phyloP scores from a whole-genome alignment of 2,113 vertebrate genomes.

The Pleuronectes platessa region DNA sequence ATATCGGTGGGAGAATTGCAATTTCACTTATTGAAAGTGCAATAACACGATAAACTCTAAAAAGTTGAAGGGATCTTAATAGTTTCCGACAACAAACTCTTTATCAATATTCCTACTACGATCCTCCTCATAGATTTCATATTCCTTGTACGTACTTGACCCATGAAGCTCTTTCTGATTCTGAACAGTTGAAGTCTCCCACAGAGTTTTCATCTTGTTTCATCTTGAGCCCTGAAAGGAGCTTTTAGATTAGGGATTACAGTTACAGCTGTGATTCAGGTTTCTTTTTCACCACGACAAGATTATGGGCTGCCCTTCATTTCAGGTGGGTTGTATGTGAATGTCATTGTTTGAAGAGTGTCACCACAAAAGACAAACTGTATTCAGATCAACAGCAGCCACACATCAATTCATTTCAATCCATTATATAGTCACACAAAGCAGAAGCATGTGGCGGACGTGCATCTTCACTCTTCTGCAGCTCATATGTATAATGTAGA shows the following conservation, averaged over 20 bases:
- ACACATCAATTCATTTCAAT: background rate
- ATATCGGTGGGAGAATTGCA: no score
- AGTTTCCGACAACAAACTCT: background rate
- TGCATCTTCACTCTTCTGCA: background rate
- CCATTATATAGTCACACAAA: background rate
- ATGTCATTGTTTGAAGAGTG: background rate
- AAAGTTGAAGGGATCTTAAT: background rate
- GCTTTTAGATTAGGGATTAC: background rate
- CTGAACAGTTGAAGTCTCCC: background rate
- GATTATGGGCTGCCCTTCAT: background rate
- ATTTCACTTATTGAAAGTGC: no score
- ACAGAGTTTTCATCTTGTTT: background rate
- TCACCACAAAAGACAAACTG: background rate
- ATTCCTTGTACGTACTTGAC: background rate
- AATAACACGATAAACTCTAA: no score
- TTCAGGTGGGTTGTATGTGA: background rate
- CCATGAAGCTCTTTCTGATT: background rate
- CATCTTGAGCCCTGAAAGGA: background rate
- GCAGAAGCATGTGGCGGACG: background rate
- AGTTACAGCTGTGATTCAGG: background rate
- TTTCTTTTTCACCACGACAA: no score
- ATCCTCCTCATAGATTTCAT: no score
- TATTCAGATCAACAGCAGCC: background rate
- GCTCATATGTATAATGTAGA: background rate
- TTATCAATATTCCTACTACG: no score